phyloP scores from a whole-genome alignment of 2,113 vertebrate species.

The Varanus salvator region DNA sequence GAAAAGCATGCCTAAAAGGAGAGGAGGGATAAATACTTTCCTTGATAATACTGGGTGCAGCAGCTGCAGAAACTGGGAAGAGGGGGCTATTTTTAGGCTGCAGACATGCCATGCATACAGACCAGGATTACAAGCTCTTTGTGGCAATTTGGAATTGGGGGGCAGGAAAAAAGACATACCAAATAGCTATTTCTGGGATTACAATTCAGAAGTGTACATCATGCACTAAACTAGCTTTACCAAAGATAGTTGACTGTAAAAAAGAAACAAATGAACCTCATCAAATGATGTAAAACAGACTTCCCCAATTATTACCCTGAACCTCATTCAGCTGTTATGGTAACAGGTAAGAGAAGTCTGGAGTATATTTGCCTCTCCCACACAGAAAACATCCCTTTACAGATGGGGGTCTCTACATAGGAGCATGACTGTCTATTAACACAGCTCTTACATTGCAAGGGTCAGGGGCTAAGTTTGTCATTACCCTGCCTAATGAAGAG shows the following conservation, averaged over 20 bases:
- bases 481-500: not conserved
- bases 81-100: constrained; percentile 71
- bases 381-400: not conserved
- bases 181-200: constrained; percentile 34
- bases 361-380: not conserved
- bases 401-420: not conserved
- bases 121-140: constrained; percentile 34
- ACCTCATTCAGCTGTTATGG: not conserved
- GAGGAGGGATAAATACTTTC: constrained; percentile 17
- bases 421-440: not conserved
- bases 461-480: not conserved
- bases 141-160: constrained; percentile 27
- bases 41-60: constrained; percentile 38
- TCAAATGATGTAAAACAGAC: not conserved
- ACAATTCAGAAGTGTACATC: constrained; percentile 8
- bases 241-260: not conserved
- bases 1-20: not conserved
- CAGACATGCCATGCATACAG: constrained; percentile 54
- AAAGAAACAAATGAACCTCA: constrained; percentile 9
- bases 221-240: not conserved
- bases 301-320: not conserved
- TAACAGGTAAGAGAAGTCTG: not conserved
- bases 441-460: not conserved
- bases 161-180: not conserved
- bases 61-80: constrained; percentile 55